Conservation (phyloP, 1,140 invertebrate genomes). For the Littorina saxatilis region DNA sequence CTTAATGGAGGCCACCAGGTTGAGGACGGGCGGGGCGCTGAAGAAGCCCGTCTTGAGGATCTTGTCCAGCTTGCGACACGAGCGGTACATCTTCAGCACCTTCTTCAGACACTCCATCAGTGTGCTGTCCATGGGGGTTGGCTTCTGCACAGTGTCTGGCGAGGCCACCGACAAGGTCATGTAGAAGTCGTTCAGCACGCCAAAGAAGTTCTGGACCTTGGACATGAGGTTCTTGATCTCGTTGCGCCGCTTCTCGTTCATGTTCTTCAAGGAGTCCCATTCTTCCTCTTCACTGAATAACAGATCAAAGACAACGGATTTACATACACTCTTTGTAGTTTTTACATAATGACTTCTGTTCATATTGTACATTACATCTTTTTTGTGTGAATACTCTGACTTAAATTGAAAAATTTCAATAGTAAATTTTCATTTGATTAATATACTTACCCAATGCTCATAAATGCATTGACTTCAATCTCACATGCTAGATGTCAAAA, state of each 20-base stretch:
- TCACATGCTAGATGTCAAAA: too few species aligned
- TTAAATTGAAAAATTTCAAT: too few species aligned
- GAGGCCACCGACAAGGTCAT: neutral
- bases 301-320: too few species aligned
- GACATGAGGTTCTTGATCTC: constrained; percentile 57
- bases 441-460: too few species aligned
- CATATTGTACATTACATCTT: too few species aligned
- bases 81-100: constrained; percentile 64
- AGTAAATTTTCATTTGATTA: too few species aligned
- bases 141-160: neutral
- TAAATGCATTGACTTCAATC: too few species aligned
- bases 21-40: constrained; percentile 55
- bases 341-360: too few species aligned
- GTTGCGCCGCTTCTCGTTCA: constrained; percentile 50
- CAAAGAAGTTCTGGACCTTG: constrained; percentile 51
- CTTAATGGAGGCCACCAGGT: constrained; percentile 56
- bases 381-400: too few species aligned
- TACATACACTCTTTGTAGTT: too few species aligned
- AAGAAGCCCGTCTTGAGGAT: constrained; percentile 76
- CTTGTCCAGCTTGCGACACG: constrained; percentile 72
- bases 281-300: constrained; percentile 40
- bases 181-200: constrained; percentile 55
- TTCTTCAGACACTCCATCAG: constrained; percentile 43
- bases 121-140: neutral
- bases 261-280: neutral